Base-by-base conservation (phyloP, 1,140 invertebrate species). In the Drosophila kikkawai region DNA sequence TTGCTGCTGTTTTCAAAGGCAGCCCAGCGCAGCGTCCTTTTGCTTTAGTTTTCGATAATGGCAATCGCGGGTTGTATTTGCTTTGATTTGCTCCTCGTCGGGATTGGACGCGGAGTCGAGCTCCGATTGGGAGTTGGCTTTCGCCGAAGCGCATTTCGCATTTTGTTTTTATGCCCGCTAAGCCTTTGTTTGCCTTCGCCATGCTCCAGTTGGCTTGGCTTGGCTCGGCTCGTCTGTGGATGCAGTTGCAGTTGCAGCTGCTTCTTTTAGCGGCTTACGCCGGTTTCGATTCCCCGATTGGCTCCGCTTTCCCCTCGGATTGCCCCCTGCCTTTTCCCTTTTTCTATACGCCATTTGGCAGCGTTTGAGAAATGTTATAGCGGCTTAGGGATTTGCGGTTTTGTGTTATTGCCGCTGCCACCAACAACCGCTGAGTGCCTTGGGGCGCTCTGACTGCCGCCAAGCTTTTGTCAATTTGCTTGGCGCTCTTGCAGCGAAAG, bases 21-120 rank as follows among this genome's bases (percentile, higher is more conserved):
- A 84, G 70, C 75, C 73, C 64, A 69, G 15, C 32, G 19, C 17
- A 9, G 17, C 26, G 44, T 57, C 34, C 58, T 44, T 22, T 47
- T 70, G 68, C 50, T 41, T 71, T 70, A 39, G 65, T 58, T 56
- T 44, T 83, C 83, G 83, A 87, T 86, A 86, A 86, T 86, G 70
- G 76, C 76, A 86, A 86, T 87, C 82, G 83, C 82, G 83, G 82
- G 64, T 86, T 86, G 83, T 85, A 88, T 87, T 86, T 82, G 76
- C 80, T 80, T 86, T 86, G 83, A 86, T 86, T 86, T 86, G 83
- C 59, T 79, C 73, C 68, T 71, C 65, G 55, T 41, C 61, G 61
- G 58, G 36, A 69, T 56, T 48, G 50, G 64, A 47, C 56, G 50
- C 44, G 34, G 48, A 29, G 26, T 44, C 29, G 59, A 32, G 22